Evolutionary conservation across 1,140 invertebrate species (phyloP), one percentile per base, ranked within the genome.

Genomic region (Artemia franciscana): DNA sequence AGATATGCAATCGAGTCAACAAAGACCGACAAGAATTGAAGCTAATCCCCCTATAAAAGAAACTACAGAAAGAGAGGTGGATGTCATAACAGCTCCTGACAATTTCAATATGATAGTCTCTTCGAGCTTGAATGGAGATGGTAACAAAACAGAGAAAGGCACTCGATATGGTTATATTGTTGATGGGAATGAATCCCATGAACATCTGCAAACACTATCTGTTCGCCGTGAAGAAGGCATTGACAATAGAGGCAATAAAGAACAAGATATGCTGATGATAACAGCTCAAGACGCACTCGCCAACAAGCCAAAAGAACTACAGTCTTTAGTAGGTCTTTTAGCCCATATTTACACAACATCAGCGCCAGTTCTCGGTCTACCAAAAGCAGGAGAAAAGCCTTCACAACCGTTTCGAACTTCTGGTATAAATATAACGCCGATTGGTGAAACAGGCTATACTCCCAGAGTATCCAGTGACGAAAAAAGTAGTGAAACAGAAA

Each of bases 81-180:
- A 60, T 23, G 28, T 60, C 60, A 39, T 60, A 2, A 60, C 60
- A 30, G 60, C 60, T 2, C 60, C 60, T 0, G 26, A 26, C 25
- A 26, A 60, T 12, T 60, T 26, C 26, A 60, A 60, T 30, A 5
- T 60, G 26, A 60, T 60, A 3, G 60, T 60, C n/a, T 21, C n/a
- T 5, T 60, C 60, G 21, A 60, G 60, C 21, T 27, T 60, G 26
- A 30, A 15, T n/a, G 26, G 26, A 7, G 24, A 26, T 12, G 60
- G 23, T 18, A 51, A 51, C 39, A 30, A 60, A 27, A 60, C 7
- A 2, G 26, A 59, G 26, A 9, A 24, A 26, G 25, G 2, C 15
- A 3, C 60, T 23, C 5, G 23, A 0, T 27, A 60, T 23, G 60
- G 60, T n/a, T 60, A 60, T 27, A 60, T 60, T 30, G 23, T 60